Evolutionary conservation across 2,113 vertebrate genomes (phyloP).

Genomic region (Ahaetulla prasina): DNA sequence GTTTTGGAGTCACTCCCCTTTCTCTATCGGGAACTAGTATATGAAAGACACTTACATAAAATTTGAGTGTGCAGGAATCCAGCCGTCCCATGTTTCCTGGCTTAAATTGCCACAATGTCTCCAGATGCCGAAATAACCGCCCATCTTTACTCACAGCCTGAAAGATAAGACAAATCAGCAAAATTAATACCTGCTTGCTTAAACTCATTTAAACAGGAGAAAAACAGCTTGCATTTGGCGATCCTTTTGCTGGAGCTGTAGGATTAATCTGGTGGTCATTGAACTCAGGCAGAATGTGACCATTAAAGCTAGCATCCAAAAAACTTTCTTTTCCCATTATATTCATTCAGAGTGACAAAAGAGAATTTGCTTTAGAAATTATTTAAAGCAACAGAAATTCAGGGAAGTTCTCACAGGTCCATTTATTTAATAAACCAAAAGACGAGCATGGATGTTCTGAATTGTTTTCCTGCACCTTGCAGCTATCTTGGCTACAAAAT

Average conservation of each 20-base stretch:
- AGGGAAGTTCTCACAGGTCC: background rate
- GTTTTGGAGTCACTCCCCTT: background rate
- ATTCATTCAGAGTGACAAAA: background rate
- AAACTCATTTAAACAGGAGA: background rate
- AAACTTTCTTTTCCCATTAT: background rate
- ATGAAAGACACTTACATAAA: slow-evolving; percentile 66
- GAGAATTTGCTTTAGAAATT: background rate
- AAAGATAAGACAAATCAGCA: slow-evolving; percentile 6
- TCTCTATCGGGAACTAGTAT: background rate
- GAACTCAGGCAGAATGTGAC: background rate
- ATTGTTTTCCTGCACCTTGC: background rate
- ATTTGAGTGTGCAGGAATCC: slow-evolving; percentile 69
- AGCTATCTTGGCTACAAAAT: background rate
- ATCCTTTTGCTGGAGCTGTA: background rate
- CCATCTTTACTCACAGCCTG: slow-evolving; percentile 75
- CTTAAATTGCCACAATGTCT: slow-evolving; percentile 74
- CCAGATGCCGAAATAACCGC: slow-evolving; percentile 75
- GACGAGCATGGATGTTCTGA: background rate
- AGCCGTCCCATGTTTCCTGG: slow-evolving; percentile 52
- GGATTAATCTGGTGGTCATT: background rate
- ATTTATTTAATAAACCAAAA: background rate
- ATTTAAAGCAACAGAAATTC: background rate
- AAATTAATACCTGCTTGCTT: background rate
- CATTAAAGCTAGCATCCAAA: background rate
- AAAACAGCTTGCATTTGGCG: background rate